phyloP scores from a whole-genome alignment of 2,113 vertebrate species.

The Raja brachyura region DNA sequence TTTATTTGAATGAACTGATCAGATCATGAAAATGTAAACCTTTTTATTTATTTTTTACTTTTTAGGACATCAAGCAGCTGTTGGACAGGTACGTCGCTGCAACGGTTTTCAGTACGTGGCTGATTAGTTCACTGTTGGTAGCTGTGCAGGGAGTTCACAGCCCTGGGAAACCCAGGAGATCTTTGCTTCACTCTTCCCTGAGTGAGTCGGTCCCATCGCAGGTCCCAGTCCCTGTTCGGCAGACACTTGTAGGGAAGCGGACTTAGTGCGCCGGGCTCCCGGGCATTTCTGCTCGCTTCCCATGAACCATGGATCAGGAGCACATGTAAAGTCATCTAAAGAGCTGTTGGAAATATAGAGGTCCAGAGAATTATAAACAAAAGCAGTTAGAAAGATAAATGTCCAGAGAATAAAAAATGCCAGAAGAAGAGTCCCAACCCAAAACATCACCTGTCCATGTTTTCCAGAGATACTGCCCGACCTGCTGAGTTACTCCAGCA shows the following conservation, averaged over 20 bases:
- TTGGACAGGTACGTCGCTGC: not conserved
- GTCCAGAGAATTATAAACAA: too few species aligned
- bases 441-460: too few species aligned
- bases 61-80: slow-evolving; percentile 11
- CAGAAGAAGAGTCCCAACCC: too few species aligned
- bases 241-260: not conserved
- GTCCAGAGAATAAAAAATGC: too few species aligned
- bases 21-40: not conserved
- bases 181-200: not conserved
- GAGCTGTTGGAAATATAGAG: not conserved
- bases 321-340: too few species aligned
- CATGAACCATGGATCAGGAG: not conserved
- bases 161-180: not conserved
- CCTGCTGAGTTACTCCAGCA: too few species aligned
- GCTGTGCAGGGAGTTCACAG: not conserved
- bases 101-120: not conserved
- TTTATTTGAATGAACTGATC: not conserved
- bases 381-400: too few species aligned
- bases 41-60: not conserved
- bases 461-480: too few species aligned
- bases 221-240: not conserved
- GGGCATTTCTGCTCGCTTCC: not conserved
- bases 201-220: too few species aligned
- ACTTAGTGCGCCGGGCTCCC: not conserved
- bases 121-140: not conserved